phyloP scores from a whole-genome alignment of 30 jellyfish, hydroid and myxozoan species.

The Rhopilema esculentum region DNA sequence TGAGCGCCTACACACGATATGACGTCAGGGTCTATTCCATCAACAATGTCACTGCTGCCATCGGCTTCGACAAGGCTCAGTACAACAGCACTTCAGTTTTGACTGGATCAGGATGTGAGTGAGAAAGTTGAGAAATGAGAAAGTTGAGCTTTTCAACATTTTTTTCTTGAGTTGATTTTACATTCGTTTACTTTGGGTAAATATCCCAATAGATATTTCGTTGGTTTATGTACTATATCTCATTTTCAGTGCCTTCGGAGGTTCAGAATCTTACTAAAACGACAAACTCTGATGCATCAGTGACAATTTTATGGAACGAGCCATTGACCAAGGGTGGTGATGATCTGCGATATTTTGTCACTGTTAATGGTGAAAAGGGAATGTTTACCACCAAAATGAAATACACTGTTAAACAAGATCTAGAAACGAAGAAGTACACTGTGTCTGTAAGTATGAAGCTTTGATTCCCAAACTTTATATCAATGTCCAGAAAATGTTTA shows the following conservation, averaged over 20 bases:
- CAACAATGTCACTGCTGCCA: constrained; percentile 75
- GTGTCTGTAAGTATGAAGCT: not conserved
- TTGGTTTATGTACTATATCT: too few species aligned
- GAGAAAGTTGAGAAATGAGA: not conserved
- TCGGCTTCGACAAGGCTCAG: constrained; percentile 24
- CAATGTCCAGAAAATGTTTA: not conserved
- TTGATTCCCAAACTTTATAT: not conserved
- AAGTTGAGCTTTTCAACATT: not conserved
- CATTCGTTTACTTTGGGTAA: too few species aligned
- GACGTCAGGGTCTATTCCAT: constrained; percentile 28
- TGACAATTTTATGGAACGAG: constrained; percentile 53
- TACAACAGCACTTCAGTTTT: constrained; percentile 19
- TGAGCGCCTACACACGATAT: constrained; percentile 64
- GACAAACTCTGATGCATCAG: constrained; percentile 68
- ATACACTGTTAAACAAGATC: not conserved
- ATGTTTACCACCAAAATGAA: not conserved
- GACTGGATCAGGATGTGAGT: constrained; percentile 87
- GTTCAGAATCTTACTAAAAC: constrained; percentile 15
- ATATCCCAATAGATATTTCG: too few species aligned
- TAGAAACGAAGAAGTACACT: not conserved
- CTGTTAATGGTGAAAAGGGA: not conserved
- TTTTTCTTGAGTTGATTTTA: not conserved
- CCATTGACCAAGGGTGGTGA: constrained; percentile 70
- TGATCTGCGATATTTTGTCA: constrained; percentile 27
- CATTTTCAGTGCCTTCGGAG: constrained; percentile 61